Evolutionary conservation across 2,113 vertebrate genomes (phyloP).

Genomic region (Ondatra zibethicus): DNA sequence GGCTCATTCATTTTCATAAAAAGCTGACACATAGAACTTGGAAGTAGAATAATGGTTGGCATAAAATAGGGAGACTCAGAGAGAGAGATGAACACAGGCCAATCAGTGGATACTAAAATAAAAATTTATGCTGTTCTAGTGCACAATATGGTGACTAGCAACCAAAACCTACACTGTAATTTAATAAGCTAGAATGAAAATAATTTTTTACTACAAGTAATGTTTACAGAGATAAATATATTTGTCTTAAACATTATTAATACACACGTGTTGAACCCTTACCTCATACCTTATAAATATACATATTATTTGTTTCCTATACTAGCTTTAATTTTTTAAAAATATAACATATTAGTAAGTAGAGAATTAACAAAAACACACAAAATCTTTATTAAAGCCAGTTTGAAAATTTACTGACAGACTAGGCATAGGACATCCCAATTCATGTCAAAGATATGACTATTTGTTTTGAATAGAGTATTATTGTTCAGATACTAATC

Average conservation of each 20-base stretch:
- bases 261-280: neutral
- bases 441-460: neutral
- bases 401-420: neutral
- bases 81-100: neutral
- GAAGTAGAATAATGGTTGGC: neutral
- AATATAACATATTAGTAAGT: neutral
- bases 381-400: slow-evolving; percentile 25
- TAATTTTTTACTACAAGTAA: neutral
- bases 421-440: neutral
- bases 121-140: neutral
- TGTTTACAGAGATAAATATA: neutral
- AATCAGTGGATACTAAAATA: neutral
- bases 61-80: neutral
- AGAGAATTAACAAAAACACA: slow-evolving; percentile 23
- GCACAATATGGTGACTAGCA: neutral
- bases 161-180: neutral
- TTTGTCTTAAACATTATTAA: neutral
- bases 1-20: neutral
- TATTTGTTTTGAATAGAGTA: neutral
- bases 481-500: neutral
- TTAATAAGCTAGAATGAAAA: neutral
- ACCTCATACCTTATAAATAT: neutral
- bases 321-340: neutral
- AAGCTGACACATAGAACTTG: neutral
- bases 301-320: neutral